phyloP scores from a whole-genome alignment of 2,888 invertebrate species.

The Himalopsyche kuldschensis region DNA sequence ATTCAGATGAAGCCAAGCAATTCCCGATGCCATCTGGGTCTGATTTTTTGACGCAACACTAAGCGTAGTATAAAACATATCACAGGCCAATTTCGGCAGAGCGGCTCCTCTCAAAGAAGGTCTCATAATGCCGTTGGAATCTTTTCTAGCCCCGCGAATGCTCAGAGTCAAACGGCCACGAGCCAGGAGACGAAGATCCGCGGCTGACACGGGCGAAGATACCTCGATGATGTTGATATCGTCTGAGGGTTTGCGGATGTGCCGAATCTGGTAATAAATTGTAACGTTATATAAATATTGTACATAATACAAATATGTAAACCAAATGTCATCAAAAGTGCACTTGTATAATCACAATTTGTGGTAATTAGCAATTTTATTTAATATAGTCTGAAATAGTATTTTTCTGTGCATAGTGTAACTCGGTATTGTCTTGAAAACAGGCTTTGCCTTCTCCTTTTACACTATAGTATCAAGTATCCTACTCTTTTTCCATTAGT shows the following conservation, averaged over 20 bases:
- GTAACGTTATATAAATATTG: not conserved
- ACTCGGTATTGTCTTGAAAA: too few relatives aligned
- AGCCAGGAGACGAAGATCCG: constrained; percentile 74
- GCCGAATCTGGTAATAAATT: constrained; percentile 56
- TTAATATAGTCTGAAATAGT: too few relatives aligned
- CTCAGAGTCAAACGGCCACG: constrained; percentile 74
- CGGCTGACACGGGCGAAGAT: constrained; percentile 74
- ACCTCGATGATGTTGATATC: constrained; percentile 79
- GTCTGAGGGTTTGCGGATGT: constrained; percentile 71
- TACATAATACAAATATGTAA: not conserved
- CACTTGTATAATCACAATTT: too few relatives aligned
- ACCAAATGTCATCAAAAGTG: too few relatives aligned
- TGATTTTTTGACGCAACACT: constrained; percentile 57
- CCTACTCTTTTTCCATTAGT: too few relatives aligned
- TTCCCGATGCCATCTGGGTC: constrained; percentile 62
- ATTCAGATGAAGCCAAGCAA: constrained; percentile 79
- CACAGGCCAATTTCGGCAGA: constrained; percentile 75
- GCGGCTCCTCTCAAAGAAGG: constrained; percentile 71
- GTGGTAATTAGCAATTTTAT: too few relatives aligned
- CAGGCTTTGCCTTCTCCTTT: too few relatives aligned
- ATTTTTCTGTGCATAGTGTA: too few relatives aligned
- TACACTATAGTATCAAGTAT: too few relatives aligned
- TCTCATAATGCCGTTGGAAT: constrained; percentile 54
- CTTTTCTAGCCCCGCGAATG: constrained; percentile 45
- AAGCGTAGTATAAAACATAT: constrained; percentile 69